Evolutionary conservation across 2,113 vertebrate genomes (phyloP), one percentile per base, ranked within the genome.

Genomic region (Clarias gariepinus): DNA sequence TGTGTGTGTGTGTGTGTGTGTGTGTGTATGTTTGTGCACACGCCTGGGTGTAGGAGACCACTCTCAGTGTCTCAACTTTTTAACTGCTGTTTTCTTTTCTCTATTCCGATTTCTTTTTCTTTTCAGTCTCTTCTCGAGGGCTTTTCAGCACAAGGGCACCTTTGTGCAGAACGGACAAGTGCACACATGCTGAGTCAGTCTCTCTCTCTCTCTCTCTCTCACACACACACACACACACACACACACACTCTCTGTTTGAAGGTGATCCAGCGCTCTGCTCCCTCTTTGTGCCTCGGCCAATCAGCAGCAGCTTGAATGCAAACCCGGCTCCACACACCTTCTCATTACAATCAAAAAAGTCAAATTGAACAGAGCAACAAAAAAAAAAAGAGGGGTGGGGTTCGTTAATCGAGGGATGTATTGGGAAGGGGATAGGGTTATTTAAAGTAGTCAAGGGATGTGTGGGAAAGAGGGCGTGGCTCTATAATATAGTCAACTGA

Each of bases 1-100:
- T 47, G 47, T 47, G 47, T 47, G 96, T 95, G 96, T 96, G 96
- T 96, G 95, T 94, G 92, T 95, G 96, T 71, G 68, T 71, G 68
- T 71, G 30, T 36, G 15, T 71, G 68, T 61, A 21, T 61, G 60
- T 61, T 19, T 58, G 57, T 58, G 57, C 96, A 96, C 96, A 7
- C 7, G 47, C 47, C 47, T 47, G 6, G 47, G 47, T 47, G 47
- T 47, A 47, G 47, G 47, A 47, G 47, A 47, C 47, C 47, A 47
- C 47, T 53, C 10, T 53, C 21, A n/a, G 23, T 53, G 19, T 52
- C 10, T 41, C 52, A 76, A 76, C 47, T 47, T 76, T 53, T 23
- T 53, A 11, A 76, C 41, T 74, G 71, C 84, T 85, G 9, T 68
- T 25, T 77, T 18, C 55, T 47, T 47, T 41, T 76, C 21, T 76